Evolutionary conservation across 2,797 vertebrate species (phyloP).

Genomic region (Sylvilagus floridanus): DNA sequence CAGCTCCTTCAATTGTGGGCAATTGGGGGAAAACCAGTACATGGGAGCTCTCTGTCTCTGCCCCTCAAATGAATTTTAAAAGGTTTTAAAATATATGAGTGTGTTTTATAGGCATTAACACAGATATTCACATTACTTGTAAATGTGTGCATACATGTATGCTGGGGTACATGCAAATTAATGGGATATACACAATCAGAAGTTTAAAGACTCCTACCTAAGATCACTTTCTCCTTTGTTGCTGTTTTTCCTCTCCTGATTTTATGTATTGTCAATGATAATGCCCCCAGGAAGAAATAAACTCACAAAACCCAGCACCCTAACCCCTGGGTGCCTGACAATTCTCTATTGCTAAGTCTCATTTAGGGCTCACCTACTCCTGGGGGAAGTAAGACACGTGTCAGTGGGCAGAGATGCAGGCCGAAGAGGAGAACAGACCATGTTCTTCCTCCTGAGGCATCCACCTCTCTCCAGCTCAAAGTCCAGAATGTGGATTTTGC

Average conservation of each 20-base stretch:
- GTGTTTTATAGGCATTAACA: neutral
- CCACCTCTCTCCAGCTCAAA: neutral
- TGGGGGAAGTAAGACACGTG: neutral
- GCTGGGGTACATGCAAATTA: slow-evolving; percentile 3
- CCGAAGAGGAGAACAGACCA: neutral
- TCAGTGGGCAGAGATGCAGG: neutral
- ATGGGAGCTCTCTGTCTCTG: too few relatives aligned
- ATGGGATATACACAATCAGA: neutral
- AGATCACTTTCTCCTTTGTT: neutral
- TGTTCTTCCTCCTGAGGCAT: neutral
- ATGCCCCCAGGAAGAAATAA: neutral
- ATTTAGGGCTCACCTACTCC: neutral
- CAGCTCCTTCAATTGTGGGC: too few relatives aligned
- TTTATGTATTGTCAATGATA: neutral
- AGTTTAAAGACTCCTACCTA: neutral
- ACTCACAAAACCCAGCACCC: neutral
- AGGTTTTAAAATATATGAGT: neutral
- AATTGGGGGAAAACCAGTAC: too few relatives aligned
- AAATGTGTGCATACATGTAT: neutral
- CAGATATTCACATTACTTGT: neutral
- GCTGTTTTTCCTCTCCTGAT: neutral
- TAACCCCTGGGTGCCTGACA: neutral
- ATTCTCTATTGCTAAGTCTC: neutral
- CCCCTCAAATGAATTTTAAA: too few relatives aligned
- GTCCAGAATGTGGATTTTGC: neutral